These are phyloP conservation scores for Pseudachorutes palmiensis DNA, from an alignment of 1,140 invertebrate genomes.

Conservation along the genomic window DNA sequence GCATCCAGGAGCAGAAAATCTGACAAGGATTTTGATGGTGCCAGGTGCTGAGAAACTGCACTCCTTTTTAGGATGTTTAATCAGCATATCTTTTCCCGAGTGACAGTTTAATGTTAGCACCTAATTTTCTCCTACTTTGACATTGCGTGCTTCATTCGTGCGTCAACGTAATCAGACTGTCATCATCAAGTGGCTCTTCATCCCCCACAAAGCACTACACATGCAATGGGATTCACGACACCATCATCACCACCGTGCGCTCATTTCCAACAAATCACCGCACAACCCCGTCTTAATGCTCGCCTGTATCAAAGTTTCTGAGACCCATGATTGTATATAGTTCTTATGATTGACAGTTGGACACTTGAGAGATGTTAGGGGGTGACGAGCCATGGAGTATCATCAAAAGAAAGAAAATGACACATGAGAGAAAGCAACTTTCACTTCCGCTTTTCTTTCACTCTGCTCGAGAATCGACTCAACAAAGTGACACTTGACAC, in stretches of 20 bases:
- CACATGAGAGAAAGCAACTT: too few species aligned
- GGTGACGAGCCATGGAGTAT: too few species aligned
- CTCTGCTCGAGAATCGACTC: too few species aligned
- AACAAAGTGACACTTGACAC: too few species aligned
- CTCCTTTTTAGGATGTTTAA: not conserved
- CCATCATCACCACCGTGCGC: not conserved
- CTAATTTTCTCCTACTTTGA: not conserved
- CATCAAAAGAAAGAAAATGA: too few species aligned
- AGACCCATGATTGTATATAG: too few species aligned
- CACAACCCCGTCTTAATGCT: too few species aligned
- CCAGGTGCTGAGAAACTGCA: too few species aligned
- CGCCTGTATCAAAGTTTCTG: too few species aligned
- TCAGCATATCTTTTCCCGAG: not conserved
- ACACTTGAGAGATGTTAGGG: too few species aligned
- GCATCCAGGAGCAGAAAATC: not conserved
- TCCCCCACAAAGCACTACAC: not conserved
- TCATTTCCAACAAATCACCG: not conserved
- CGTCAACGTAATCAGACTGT: not conserved
- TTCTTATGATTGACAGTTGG: too few species aligned
- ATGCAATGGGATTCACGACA: not conserved
- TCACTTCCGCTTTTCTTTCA: too few species aligned
- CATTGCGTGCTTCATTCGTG: not conserved
- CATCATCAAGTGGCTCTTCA: slow-evolving; percentile 7
- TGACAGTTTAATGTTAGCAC: slow-evolving; percentile 12
- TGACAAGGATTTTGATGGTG: not conserved